Evolutionary conservation across 2,113 vertebrate genomes (phyloP).

Genomic region (Petroica traversi): DNA sequence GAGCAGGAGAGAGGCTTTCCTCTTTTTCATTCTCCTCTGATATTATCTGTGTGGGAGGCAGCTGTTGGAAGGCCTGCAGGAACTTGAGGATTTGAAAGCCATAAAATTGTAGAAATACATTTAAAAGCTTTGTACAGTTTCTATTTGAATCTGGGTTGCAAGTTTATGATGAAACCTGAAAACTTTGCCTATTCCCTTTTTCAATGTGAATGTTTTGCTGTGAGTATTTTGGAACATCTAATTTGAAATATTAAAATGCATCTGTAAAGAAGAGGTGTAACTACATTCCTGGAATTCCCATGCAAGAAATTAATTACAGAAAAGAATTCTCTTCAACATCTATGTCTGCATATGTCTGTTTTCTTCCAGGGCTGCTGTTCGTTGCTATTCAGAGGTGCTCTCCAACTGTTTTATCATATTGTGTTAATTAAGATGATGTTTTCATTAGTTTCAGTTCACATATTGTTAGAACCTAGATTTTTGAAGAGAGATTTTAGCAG

Average conservation of each 20-base stretch:
- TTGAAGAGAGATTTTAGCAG: constrained; percentile 25
- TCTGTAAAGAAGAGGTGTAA: not conserved
- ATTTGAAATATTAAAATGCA: not conserved
- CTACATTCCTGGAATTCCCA: not conserved
- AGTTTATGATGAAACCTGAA: not conserved
- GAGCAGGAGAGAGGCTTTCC: not conserved
- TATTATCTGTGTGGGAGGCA: constrained; percentile 21
- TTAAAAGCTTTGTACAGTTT: not conserved
- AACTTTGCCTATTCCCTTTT: not conserved
- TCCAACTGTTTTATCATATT: not conserved
- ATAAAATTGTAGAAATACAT: not conserved
- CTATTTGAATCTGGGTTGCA: not conserved
- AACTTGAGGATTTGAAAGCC: constrained; percentile 20
- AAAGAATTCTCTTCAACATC: not conserved
- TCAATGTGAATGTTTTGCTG: not conserved
- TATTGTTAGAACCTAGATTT: constrained; percentile 35
- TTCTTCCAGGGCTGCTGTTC: not conserved
- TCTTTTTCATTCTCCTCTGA: not conserved
- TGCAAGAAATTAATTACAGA: not conserved
- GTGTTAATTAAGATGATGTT: constrained; percentile 54
- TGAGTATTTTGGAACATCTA: not conserved
- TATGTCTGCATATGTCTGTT: not conserved
- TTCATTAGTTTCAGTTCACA: constrained; percentile 54
- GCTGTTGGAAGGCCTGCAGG: not conserved
- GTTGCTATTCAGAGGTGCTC: not conserved